Base-by-base conservation (phyloP, 2,888 invertebrate species). In the Tridacna crocea region DNA sequence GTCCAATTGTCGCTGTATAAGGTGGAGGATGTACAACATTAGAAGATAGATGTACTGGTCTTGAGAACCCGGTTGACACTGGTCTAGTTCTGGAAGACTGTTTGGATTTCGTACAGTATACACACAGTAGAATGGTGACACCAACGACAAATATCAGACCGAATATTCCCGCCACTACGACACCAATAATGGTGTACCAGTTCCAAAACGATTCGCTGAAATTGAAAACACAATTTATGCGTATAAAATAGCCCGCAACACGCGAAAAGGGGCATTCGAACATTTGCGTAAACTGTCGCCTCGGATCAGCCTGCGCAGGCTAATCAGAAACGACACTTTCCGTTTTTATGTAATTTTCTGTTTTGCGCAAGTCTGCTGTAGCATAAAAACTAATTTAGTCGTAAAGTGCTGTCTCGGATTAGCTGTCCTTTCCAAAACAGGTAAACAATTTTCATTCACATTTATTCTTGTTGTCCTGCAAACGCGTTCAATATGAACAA, bases 141-240 rank as follows among this genome's bases (percentile, higher is more conserved):
- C 48, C 27, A 11, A 66, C 66, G 1, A 66, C 13, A 47, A 75
- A 58, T 22, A 75, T 51, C 26, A 75, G 19, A 0, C 47, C 75
- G n/a, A 51, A 48, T 10, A 75, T 75, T 19, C 27, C 75, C 17
- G 66, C 75, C 17, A 75, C 55, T 12, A 58, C 66, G 13, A 75
- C 15, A 55, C 66, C 75, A 19, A 75, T 75, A 26, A 75, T 75
- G 1, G 48, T 22, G 26, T 75, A 75, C 75, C 75, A 75, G 19
- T 63, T 75, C 75, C 75, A 75, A 48, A 66, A 75, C 15, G 75
- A 55, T 27, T 75, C 75, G 26, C 75, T 75, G 66, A 66, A 75
- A 75, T 27, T 27, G 36, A 65, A 19, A 19, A 2, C 3, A 36
- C 8, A 36, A 36, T 36, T n/a, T 8, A 36, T 36, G 36, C 8